Evolutionary conservation across 2,888 invertebrate genomes (phyloP).

Genomic region (Anthophora plumipes): DNA sequence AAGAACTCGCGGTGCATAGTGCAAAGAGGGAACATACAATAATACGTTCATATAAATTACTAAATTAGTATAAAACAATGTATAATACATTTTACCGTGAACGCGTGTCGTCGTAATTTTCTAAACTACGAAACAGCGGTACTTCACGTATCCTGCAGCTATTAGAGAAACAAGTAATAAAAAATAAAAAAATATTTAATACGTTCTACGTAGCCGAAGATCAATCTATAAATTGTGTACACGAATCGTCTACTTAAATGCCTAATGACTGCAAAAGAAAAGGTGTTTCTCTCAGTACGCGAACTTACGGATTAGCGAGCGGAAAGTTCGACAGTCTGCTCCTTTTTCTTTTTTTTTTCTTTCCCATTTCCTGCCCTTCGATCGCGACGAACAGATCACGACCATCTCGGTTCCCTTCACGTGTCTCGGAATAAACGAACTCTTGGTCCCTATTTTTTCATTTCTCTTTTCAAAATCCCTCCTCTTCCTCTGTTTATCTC

Average conservation of each 20-base stretch:
- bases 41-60: constrained; percentile 33
- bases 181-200: neutral
- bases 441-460: constrained; percentile 80
- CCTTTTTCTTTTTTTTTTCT: constrained; percentile 1
- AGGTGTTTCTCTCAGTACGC: constrained; percentile 63
- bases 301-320: constrained; percentile 41
- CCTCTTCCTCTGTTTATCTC: neutral
- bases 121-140: neutral
- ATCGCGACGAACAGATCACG: constrained; percentile 31
- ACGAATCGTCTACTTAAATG: constrained; percentile 24
- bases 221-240: neutral
- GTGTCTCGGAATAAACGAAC: constrained; percentile 74
- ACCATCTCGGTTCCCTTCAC: constrained; percentile 23
- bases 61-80: constrained; percentile 27
- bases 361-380: neutral
- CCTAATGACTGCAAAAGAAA: constrained; percentile 48
- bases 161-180: neutral
- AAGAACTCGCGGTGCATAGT: neutral
- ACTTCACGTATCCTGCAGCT: neutral
- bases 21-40: neutral
- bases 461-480: constrained; percentile 58
- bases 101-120: neutral
- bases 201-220: neutral
- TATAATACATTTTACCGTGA: constrained; percentile 21
- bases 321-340: constrained; percentile 46